phyloP scores from a whole-genome alignment of 2,888 invertebrate genomes.

The Sabatieria punctata region DNA sequence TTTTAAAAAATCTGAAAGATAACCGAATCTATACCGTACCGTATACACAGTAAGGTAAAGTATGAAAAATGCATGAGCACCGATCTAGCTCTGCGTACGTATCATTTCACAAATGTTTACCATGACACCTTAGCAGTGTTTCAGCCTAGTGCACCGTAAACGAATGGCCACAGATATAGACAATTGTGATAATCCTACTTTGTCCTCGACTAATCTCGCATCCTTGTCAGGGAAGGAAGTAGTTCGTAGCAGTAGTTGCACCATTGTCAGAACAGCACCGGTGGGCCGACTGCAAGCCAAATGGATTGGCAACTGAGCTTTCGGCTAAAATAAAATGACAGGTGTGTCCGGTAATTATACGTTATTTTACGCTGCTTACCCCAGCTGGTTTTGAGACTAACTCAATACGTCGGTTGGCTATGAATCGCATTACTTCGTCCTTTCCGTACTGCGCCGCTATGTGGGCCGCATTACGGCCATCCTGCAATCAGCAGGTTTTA shows the following conservation, averaged over 20 bases:
- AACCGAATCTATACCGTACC: no score
- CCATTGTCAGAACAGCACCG: slow-evolving; percentile 73
- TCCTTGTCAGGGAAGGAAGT: slow-evolving; percentile 55
- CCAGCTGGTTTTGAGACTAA: slow-evolving; percentile 79
- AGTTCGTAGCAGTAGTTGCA: slow-evolving; percentile 65
- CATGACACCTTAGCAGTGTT: no score
- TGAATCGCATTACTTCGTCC: slow-evolving; percentile 78
- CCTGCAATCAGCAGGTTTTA: slow-evolving; percentile 49
- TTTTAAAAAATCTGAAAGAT: no score
- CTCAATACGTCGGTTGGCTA: slow-evolving; percentile 73
- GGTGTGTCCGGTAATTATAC: neutral
- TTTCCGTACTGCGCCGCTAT: slow-evolving; percentile 82
- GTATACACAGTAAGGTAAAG: no score
- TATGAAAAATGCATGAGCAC: no score
- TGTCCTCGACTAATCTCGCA: slow-evolving; percentile 64
- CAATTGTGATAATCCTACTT: slow-evolving; percentile 59
- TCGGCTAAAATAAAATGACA: slow-evolving; percentile 46
- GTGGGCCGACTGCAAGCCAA: slow-evolving; percentile 80
- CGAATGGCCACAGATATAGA: neutral
- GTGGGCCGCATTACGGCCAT: slow-evolving; percentile 84
- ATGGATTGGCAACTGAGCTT: slow-evolving; percentile 82
- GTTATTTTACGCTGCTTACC: slow-evolving; percentile 45
- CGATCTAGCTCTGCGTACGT: no score
- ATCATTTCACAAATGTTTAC: no score
- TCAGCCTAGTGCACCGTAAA: no score